phyloP scores from a whole-genome alignment of 2,888 invertebrate genomes.

The Caenorhabditis imperialis region DNA sequence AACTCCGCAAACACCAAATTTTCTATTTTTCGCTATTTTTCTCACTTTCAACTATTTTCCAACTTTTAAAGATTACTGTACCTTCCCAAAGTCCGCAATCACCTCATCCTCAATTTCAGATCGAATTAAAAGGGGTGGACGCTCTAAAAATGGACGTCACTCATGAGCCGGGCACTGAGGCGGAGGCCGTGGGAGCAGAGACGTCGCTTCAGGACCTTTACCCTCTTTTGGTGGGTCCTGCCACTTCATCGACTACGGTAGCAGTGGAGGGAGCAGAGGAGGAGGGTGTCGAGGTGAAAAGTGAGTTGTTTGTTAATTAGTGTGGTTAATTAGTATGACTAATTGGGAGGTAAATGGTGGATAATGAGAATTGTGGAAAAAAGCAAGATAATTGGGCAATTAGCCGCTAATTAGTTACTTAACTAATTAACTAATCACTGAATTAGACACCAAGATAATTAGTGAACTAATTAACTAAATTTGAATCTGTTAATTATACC shows the following conservation, averaged over 20 bases:
- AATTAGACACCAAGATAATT: too few species aligned
- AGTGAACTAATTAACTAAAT: too few species aligned
- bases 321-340: too few species aligned
- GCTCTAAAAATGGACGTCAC: slow-evolving; percentile 38
- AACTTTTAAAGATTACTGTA: not conserved
- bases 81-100: too few species aligned
- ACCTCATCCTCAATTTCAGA: slow-evolving; percentile 31
- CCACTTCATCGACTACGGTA: slow-evolving; percentile 6
- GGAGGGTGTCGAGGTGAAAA: too few species aligned
- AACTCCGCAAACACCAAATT: slow-evolving; percentile 1
- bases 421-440: too few species aligned
- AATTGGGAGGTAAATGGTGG: too few species aligned
- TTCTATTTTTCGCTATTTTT: not conserved
- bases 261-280: not conserved
- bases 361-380: too few species aligned
- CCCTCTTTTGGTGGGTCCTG: slow-evolving; percentile 14
- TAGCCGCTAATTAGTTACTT: too few species aligned
- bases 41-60: not conserved
- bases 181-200: slow-evolving; percentile 8
- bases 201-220: slow-evolving; percentile 36
- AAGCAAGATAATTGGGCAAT: too few species aligned
- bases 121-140: slow-evolving; percentile 48
- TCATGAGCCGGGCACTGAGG: slow-evolving; percentile 26
- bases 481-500: too few species aligned
- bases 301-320: too few species aligned